A percentile compares a stretch with the other conserved stretches of the same genome.
These are phyloP conservation scores for Scalopus aquaticus DNA, from an alignment of 2,113 vertebrate species.

Conservation along the genomic window DNA sequence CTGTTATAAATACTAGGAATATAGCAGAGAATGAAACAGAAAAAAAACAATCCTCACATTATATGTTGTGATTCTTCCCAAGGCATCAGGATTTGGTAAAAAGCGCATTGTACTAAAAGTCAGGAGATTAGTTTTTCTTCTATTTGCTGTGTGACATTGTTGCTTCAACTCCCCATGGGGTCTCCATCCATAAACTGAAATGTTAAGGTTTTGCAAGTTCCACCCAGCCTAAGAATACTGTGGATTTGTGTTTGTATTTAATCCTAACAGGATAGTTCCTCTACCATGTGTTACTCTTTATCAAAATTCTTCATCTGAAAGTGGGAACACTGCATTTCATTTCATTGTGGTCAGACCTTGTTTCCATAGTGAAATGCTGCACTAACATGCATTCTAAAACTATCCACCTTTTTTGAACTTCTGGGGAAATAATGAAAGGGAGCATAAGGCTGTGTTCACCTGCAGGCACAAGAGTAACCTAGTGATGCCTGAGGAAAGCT, in stretches of 20 bases:
- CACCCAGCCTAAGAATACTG: neutral
- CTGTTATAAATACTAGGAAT: neutral
- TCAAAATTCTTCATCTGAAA: constrained; percentile 7
- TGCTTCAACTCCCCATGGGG: neutral
- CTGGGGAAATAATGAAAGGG: neutral
- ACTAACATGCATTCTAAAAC: neutral
- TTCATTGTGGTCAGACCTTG: neutral
- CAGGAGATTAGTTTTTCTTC: constrained; percentile 18
- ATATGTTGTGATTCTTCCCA: neutral
- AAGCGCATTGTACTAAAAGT: neutral
- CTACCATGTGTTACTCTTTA: neutral
- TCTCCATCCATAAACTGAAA: neutral
- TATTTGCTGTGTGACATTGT: neutral
- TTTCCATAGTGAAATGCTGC: neutral
- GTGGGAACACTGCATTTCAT: neutral
- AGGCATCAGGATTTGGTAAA: neutral
- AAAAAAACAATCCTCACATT: neutral
- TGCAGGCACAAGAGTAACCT: neutral
- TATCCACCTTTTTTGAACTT: neutral
- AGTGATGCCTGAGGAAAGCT: neutral
- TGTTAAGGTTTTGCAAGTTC: neutral
- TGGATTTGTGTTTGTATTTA: neutral
- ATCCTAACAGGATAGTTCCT: neutral
- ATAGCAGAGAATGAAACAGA: neutral
- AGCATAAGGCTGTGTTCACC: neutral